Conservation (phyloP, 2,113 vertebrate genomes). For the Vombatus ursinus region DNA sequence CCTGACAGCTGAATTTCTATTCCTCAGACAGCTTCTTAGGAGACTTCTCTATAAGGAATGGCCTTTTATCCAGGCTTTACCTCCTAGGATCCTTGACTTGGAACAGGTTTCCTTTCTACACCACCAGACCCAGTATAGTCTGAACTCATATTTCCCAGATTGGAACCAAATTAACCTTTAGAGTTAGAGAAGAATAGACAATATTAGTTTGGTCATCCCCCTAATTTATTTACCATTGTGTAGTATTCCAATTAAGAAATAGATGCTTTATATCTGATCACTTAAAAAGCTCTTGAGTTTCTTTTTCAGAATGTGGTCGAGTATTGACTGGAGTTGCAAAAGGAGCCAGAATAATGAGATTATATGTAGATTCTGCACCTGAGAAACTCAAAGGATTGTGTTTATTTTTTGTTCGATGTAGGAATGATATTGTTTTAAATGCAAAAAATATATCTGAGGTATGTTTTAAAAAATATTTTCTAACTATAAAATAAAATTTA, state of each 20-base stretch:
- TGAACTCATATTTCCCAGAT: neutral
- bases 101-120: neutral
- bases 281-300: constrained; percentile 49
- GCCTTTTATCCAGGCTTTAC: neutral
- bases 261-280: neutral
- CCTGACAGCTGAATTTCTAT: neutral
- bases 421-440: constrained; percentile 80
- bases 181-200: neutral
- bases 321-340: constrained; percentile 79
- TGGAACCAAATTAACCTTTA: neutral
- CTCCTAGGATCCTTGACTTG: neutral
- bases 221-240: neutral
- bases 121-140: neutral
- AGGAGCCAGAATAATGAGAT: constrained; percentile 82
- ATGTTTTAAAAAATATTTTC: constrained; percentile 49
- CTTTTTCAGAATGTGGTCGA: constrained; percentile 88
- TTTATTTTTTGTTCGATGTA: constrained; percentile 85
- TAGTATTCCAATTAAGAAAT: neutral
- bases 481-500: constrained; percentile 4
- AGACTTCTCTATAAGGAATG: neutral
- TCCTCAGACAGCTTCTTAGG: neutral
- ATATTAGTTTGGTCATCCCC: neutral
- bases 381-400: constrained; percentile 83
- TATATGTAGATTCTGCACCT: constrained; percentile 82
- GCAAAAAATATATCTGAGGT: constrained; percentile 87